phyloP scores from a whole-genome alignment of 2,797 vertebrate genomes.

The Acanthiza pusilla region DNA sequence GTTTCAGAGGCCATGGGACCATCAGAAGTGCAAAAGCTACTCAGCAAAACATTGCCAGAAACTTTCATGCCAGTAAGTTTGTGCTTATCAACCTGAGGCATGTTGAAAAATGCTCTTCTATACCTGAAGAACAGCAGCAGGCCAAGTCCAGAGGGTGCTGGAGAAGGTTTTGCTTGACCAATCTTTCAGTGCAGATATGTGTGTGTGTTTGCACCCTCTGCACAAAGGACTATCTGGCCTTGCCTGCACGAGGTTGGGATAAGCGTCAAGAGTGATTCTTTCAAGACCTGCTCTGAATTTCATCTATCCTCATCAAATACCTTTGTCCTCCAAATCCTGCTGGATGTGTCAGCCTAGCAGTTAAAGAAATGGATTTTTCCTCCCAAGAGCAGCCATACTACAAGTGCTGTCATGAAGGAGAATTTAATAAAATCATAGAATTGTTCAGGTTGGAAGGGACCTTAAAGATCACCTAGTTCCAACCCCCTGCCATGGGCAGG shows the following conservation, averaged over 20 bases:
- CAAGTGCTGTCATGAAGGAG: not conserved
- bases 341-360: not conserved
- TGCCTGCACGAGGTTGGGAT: not conserved
- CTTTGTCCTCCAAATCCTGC: not conserved
- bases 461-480: not conserved
- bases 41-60: not conserved
- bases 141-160: not conserved
- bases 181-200: not conserved
- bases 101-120: rapidly evolving
- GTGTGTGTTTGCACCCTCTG: not conserved
- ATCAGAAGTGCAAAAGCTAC: not conserved
- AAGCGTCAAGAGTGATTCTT: not conserved
- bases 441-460: not conserved
- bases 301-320: not conserved
- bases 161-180: not conserved
- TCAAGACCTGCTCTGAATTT: not conserved
- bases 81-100: not conserved
- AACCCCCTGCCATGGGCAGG: not conserved
- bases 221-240: not conserved
- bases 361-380: not conserved
- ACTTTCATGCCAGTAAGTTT: not conserved
- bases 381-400: not conserved
- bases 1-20: not conserved
- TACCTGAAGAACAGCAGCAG: not conserved
- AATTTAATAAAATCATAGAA: not conserved